phyloP scores from a whole-genome alignment of 2,888 invertebrate species.

The Conchocele bisecta region DNA sequence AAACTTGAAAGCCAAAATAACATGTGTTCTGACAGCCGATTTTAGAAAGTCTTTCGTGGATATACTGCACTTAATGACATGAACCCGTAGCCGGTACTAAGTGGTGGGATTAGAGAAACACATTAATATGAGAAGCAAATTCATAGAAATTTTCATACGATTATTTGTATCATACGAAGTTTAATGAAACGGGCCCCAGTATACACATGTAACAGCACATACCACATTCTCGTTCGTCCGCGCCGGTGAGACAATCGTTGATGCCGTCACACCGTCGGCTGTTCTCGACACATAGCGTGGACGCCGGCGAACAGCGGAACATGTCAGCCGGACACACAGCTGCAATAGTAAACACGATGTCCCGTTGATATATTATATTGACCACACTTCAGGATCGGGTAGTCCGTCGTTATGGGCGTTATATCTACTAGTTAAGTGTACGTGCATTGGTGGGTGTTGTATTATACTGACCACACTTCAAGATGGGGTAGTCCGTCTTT shows the following conservation, averaged over 20 bases:
- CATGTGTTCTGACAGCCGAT: no score
- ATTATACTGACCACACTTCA: no score
- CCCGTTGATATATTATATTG: background rate
- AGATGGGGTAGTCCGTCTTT: no score
- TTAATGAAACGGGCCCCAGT: no score
- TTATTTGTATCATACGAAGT: no score
- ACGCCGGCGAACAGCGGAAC: constrained; percentile 63
- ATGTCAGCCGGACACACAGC: constrained; percentile 64
- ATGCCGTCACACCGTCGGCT: constrained; percentile 71
- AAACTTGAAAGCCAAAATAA: no score
- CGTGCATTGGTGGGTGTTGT: background rate
- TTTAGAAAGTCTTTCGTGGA: no score
- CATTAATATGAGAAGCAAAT: no score
- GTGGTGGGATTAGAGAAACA: no score
- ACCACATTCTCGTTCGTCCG: constrained; percentile 74
- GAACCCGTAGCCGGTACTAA: no score
- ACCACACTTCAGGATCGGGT: constrained; percentile 50
- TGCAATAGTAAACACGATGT: constrained; percentile 44
- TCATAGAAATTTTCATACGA: no score
- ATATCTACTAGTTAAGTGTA: constrained; percentile 49
- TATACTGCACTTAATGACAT: no score
- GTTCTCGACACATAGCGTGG: constrained; percentile 67
- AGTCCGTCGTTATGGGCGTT: constrained; percentile 29
- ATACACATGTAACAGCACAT: constrained; percentile 22
- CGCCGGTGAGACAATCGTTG: constrained; percentile 68